These are phyloP conservation scores for Orthonevra nobilis DNA, from an alignment of 2,888 invertebrate genomes.

Conservation along the genomic window DNA sequence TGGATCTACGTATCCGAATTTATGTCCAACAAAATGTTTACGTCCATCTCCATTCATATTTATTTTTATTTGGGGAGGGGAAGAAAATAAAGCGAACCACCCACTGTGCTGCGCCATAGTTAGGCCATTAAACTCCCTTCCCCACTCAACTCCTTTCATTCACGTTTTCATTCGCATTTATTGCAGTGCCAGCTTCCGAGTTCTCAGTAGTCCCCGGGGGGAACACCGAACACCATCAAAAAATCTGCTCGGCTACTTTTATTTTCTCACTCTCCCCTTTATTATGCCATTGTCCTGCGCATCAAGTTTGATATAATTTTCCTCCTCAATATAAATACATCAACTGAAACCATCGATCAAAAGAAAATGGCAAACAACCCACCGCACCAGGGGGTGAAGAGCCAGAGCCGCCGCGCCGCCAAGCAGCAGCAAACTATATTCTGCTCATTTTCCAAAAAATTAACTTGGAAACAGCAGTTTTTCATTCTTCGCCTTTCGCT, in stretches of 20 bases:
- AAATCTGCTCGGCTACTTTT: conserved; percentile 14
- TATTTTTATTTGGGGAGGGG: conserved; percentile 34
- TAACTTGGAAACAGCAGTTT: conserved; percentile 67
- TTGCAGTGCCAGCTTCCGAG: conserved; percentile 27
- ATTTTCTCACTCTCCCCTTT: conserved; percentile 19
- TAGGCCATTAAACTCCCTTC: conserved; percentile 48
- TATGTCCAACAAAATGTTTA: conserved; percentile 69
- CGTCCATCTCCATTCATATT: conserved; percentile 64
- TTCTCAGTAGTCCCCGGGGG: not conserved
- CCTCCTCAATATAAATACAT: conserved; percentile 60
- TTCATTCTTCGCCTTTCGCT: conserved; percentile 43
- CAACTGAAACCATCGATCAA: conserved; percentile 62
- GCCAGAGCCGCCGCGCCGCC: too few relatives aligned
- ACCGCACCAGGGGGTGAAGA: conserved; percentile 1
- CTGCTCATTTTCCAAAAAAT: conserved; percentile 68
- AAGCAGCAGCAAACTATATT: conserved; percentile 65
- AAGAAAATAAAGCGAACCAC: conserved; percentile 15
- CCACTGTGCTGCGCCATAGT: conserved; percentile 37
- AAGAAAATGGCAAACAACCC: conserved; percentile 59
- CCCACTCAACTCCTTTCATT: conserved; percentile 39
- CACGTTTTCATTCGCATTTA: conserved; percentile 46
- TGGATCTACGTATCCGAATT: conserved; percentile 56
- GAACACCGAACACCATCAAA: conserved; percentile 5
- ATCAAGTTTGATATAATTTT: conserved; percentile 57
- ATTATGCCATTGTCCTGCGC: conserved; percentile 27